phyloP scores from a whole-genome alignment of 2,797 vertebrate genomes.

The Notoglanidium macrostoma region DNA sequence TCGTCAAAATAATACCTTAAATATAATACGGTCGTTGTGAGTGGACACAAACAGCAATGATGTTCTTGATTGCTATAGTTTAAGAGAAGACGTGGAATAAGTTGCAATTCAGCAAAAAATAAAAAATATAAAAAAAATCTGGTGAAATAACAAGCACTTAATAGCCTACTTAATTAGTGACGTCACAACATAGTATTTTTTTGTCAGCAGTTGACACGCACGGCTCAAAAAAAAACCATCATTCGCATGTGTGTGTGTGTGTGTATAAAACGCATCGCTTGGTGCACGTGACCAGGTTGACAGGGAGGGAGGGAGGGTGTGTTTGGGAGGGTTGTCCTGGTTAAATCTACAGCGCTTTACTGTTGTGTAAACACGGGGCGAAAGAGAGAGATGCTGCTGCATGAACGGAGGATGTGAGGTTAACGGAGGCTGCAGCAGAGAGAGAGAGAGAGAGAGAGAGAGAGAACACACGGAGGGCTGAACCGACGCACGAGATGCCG shows the following conservation, averaged over 20 bases:
- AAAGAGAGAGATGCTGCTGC: constrained; percentile 20
- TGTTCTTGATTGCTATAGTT: neutral
- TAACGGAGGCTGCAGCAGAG: constrained; percentile 21
- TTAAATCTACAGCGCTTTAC: constrained; percentile 34
- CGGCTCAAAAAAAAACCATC: neutral
- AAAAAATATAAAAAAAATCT: neutral
- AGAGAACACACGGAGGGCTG: neutral
- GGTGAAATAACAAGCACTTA: neutral
- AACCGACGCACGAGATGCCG: constrained; percentile 37
- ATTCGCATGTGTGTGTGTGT: neutral
- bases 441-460: neutral
- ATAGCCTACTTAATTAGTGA: neutral
- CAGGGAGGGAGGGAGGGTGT: constrained; percentile 13
- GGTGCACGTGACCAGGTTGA: constrained; percentile 34
- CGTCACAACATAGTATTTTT: neutral
- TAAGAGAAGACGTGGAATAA: neutral
- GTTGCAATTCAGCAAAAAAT: neutral
- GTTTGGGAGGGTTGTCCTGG: constrained; percentile 30
- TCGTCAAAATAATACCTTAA: neutral
- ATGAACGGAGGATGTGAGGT: constrained; percentile 29
- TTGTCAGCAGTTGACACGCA: neutral
- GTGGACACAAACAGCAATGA: neutral
- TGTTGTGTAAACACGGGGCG: constrained; percentile 41
- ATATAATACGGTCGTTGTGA: neutral
- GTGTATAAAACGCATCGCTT: constrained; percentile 1